A percentile compares a stretch with the other conserved stretches of the same genome.
phyloP scores from a whole-genome alignment of 2,113 vertebrate species.

The Aspidoscelis tigris region DNA sequence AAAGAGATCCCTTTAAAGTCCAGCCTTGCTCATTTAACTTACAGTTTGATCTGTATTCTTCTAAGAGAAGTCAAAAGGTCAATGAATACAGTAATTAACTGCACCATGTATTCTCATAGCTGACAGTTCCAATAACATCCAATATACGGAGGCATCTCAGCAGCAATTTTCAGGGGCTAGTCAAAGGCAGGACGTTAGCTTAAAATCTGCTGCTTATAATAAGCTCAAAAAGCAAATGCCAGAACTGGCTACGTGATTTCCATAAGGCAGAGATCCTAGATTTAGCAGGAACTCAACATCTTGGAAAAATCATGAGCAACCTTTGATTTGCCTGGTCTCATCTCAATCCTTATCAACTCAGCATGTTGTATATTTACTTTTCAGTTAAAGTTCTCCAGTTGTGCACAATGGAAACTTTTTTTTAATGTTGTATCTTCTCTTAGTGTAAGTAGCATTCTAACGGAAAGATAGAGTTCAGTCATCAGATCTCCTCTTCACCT shows the following conservation, averaged over 20 bases:
- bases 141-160: background rate
- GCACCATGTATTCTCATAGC: background rate
- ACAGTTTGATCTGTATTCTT: constrained; percentile 44
- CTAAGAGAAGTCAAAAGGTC: constrained; percentile 36
- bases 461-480: background rate
- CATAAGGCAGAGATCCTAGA: background rate
- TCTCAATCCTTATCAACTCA: background rate
- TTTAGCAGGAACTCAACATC: background rate
- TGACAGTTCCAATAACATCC: constrained; percentile 40
- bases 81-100: constrained; percentile 35
- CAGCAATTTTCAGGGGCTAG: constrained; percentile 13
- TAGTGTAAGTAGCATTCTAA: background rate
- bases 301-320: background rate
- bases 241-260: constrained; percentile 23
- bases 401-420: background rate
- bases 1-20: constrained; percentile 33
- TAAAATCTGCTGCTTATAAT: constrained; percentile 13
- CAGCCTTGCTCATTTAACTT: constrained; percentile 38
- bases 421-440: background rate
- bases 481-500: background rate
- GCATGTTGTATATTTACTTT: constrained; percentile 12
- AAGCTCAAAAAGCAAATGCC: constrained; percentile 16
- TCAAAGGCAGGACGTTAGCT: background rate
- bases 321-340: constrained; percentile 6
- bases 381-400: background rate